Percentiles rank a stretch among this genome's conserved stretches.
phyloP scores from a whole-genome alignment of 2,113 vertebrate genomes.

The Rhynchopsitta pachyrhyncha region DNA sequence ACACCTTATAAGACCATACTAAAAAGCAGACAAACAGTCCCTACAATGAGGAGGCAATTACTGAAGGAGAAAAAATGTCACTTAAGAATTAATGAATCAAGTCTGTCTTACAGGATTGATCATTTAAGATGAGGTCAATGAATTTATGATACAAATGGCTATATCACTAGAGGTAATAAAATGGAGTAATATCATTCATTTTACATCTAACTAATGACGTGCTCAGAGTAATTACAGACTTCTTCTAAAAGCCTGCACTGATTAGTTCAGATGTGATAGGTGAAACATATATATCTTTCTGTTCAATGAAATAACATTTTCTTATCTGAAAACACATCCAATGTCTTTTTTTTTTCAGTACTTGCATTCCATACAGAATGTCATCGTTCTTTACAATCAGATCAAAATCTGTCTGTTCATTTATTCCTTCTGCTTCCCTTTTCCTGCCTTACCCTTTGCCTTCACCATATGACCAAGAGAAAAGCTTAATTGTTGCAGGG shows the following conservation, averaged over 20 bases:
- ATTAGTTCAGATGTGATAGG: slow-evolving; percentile 72
- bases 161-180: slow-evolving; percentile 73
- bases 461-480: not conserved
- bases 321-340: slow-evolving; percentile 34
- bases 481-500: not conserved
- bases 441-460: not conserved
- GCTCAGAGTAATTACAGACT: slow-evolving; percentile 75
- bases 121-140: slow-evolving; percentile 78
- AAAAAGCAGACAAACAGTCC: slow-evolving; percentile 53
- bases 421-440: not conserved
- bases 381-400: not conserved
- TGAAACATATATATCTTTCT: slow-evolving; percentile 55
- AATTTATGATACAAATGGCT: slow-evolving; percentile 79
- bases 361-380: not conserved
- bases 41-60: slow-evolving; percentile 58
- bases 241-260: slow-evolving; percentile 67
- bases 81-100: slow-evolving; percentile 80
- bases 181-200: slow-evolving; percentile 69
- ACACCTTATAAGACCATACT: not conserved
- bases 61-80: slow-evolving; percentile 67
- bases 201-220: slow-evolving; percentile 65
- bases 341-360: slow-evolving; percentile 19
- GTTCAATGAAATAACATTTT: slow-evolving; percentile 72
- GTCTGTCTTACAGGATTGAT: slow-evolving; percentile 70
- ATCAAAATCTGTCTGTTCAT: not conserved